A percentile compares a stretch with the other conserved stretches of the same genome.
These are phyloP conservation scores for Limnothrissa miodon DNA, from an alignment of 2,113 vertebrate species.

Conservation along the genomic window DNA sequence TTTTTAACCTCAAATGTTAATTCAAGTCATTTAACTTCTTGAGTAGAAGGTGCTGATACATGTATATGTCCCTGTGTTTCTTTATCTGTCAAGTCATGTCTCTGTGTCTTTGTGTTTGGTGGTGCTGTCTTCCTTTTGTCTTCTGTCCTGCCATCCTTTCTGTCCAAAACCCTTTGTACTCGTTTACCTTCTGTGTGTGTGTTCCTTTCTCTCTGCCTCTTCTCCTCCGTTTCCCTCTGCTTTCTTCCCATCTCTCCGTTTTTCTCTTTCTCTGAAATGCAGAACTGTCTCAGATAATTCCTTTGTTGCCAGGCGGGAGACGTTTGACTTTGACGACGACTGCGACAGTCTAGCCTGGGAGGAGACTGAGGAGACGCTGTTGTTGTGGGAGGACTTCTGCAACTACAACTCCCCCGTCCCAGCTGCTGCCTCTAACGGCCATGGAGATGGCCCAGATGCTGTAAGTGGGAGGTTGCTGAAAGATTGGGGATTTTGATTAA, in stretches of 20 bases:
- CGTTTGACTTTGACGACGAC: conserved; percentile 90
- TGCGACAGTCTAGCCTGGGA: conserved; percentile 98
- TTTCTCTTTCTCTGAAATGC: conserved; percentile 26
- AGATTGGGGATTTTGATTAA: background rate
- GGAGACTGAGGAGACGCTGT: conserved; percentile 91
- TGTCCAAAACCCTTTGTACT: background rate
- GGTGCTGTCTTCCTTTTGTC: conserved; percentile 33
- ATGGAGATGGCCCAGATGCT: conserved; percentile 71
- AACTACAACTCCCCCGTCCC: conserved; percentile 84
- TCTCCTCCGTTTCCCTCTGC: conserved; percentile 15
- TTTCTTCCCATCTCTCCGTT: conserved; percentile 8
- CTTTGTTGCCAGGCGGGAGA: conserved; percentile 82
- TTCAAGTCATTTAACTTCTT: background rate
- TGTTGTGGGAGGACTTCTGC: conserved; percentile 96
- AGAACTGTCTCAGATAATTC: conserved; percentile 71
- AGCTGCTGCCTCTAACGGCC: conserved; percentile 51
- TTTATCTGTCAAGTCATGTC: background rate
- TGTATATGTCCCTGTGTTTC: background rate
- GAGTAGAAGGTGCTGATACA: background rate
- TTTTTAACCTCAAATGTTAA: background rate
- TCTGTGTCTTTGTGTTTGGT: background rate
- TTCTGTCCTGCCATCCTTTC: conserved; percentile 20
- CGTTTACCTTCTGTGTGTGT: conserved; percentile 42
- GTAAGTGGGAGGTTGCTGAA: conserved; percentile 55
- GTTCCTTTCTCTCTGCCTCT: background rate